These are phyloP conservation scores for Megaceryle alcyon DNA, from an alignment of 2,797 vertebrate genomes.

Conservation along the genomic window DNA sequence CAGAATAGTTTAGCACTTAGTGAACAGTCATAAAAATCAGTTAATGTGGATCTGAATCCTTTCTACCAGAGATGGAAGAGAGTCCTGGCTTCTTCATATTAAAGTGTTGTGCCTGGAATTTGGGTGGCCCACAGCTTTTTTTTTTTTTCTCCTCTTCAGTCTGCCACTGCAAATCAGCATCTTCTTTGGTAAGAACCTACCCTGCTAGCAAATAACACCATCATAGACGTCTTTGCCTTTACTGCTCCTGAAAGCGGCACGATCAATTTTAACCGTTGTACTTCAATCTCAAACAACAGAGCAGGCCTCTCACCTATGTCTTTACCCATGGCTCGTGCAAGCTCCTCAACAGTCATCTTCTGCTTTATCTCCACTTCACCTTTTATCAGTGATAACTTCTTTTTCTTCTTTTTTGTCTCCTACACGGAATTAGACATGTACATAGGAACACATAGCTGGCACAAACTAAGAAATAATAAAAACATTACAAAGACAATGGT, in stretches of 20 bases:
- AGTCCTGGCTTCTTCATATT: background rate
- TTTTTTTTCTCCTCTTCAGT: background rate
- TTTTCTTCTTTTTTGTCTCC: constrained; percentile 69
- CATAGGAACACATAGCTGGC: background rate
- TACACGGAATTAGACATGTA: constrained; percentile 32
- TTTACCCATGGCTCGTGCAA: constrained; percentile 90
- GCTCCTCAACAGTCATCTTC: constrained; percentile 85
- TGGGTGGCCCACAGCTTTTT: too few relatives aligned
- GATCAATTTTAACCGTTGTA: background rate
- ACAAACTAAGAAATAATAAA: background rate
- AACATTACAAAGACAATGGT: background rate
- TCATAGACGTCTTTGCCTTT: background rate
- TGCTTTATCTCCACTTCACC: constrained; percentile 88
- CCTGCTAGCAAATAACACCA: background rate
- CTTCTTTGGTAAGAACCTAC: background rate
- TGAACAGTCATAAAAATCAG: background rate
- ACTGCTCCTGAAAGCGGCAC: background rate
- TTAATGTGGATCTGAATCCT: background rate
- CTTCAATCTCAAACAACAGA: background rate
- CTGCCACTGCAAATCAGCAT: background rate
- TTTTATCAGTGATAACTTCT: constrained; percentile 66
- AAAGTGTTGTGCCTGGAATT: background rate
- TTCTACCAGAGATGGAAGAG: background rate
- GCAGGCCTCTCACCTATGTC: constrained; percentile 83
- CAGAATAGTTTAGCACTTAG: background rate